A percentile compares a stretch with the other conserved stretches of the same genome.
Evolutionary conservation across 2,113 vertebrate genomes (phyloP).

Genomic region (Malaclemys terrapin): DNA sequence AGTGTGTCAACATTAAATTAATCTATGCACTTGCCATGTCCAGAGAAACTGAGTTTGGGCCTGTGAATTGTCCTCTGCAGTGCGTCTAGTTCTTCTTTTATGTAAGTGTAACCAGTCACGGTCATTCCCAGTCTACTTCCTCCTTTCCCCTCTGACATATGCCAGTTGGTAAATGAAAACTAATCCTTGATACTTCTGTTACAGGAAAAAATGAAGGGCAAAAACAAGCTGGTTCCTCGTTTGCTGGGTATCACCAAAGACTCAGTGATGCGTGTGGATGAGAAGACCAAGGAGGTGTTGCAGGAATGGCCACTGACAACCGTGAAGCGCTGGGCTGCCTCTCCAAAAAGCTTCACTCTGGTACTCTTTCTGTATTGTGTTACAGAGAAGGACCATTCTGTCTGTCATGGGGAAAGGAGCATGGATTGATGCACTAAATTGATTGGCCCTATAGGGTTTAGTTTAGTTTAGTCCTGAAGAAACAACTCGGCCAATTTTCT

Average conservation of each 20-base stretch:
- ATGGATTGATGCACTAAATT: neutral
- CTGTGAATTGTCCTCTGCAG: neutral
- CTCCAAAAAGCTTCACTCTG: slow-evolving; percentile 99
- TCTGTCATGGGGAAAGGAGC: neutral
- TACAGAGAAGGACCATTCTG: accelerated
- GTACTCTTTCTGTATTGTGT: slow-evolving; percentile 73
- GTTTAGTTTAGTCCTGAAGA: neutral
- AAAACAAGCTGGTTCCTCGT: slow-evolving; percentile 96
- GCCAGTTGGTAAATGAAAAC: neutral
- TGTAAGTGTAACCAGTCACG: neutral
- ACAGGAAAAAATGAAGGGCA: slow-evolving; percentile 99
- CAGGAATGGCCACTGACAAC: slow-evolving; percentile 99
- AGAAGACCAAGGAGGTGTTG: slow-evolving; percentile 97
- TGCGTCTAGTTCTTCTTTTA: neutral
- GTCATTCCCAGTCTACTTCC: neutral
- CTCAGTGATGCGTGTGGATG: slow-evolving; percentile 98
- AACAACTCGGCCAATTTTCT: neutral
- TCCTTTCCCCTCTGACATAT: neutral
- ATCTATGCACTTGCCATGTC: neutral
- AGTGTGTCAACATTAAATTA: neutral
- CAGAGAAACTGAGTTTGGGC: neutral
- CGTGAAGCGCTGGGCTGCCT: slow-evolving; percentile 99
- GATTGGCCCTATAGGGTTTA: neutral
- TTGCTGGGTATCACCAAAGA: slow-evolving; percentile 98
- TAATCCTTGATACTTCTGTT: slow-evolving; percentile 25